Conservation (phyloP, 2,888 invertebrate genomes). For the Apodemia hepburni region DNA sequence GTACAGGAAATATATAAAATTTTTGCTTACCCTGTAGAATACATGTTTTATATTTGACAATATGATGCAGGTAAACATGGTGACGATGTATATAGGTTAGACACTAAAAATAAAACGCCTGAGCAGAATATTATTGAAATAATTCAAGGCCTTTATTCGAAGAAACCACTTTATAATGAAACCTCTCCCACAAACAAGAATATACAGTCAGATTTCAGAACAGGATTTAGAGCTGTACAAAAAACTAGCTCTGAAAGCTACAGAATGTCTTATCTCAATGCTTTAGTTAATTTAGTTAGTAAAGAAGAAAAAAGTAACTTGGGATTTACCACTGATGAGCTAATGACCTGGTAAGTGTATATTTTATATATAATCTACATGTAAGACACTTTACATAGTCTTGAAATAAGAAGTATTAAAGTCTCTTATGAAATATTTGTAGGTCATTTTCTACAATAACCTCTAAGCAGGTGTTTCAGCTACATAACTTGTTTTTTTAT, state of each 20-base stretch:
- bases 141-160: slow-evolving; percentile 79
- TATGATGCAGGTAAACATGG: slow-evolving; percentile 70
- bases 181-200: slow-evolving; percentile 61
- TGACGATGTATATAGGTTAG: slow-evolving; percentile 84
- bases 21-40: not conserved
- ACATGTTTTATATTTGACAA: slow-evolving; percentile 19
- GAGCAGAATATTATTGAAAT: slow-evolving; percentile 83
- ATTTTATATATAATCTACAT: not conserved
- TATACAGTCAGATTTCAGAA: slow-evolving; percentile 66
- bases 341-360: slow-evolving; percentile 75
- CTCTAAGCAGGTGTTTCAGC: no score
- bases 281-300: slow-evolving; percentile 89
- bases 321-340: slow-evolving; percentile 88
- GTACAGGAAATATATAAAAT: not conserved
- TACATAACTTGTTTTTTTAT: no score
- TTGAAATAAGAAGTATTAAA: no score
- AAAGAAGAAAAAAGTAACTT: slow-evolving; percentile 82
- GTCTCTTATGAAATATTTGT: no score
- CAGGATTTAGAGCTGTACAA: slow-evolving; percentile 80
- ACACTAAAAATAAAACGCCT: slow-evolving; percentile 77
- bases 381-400: not conserved
- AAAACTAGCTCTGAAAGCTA: slow-evolving; percentile 86
- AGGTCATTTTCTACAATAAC: no score
- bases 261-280: slow-evolving; percentile 93
- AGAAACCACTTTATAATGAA: slow-evolving; percentile 60